Percentiles rank a stretch among this genome's conserved stretches.
phyloP scores from a whole-genome alignment of 2,113 vertebrate genomes.

The Apteryx owenii region DNA sequence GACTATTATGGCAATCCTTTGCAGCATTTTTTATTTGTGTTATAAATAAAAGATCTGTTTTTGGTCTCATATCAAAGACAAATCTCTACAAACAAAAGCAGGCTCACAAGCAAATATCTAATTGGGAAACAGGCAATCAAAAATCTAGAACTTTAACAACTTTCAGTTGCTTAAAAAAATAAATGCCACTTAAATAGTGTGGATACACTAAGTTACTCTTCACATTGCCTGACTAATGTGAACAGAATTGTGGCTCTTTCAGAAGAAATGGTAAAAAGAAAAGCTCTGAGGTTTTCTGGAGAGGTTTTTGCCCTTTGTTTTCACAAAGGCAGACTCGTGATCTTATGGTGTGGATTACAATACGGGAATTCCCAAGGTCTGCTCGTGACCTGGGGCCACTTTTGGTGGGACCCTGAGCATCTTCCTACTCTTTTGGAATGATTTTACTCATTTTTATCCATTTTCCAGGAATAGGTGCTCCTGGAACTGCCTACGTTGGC shows the following conservation, averaged over 20 bases:
- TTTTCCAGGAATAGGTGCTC: background rate
- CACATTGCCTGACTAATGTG: background rate
- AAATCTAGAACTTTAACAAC: background rate
- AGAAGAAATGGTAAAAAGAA: background rate
- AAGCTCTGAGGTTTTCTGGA: background rate
- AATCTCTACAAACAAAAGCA: background rate
- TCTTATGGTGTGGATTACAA: accelerated
- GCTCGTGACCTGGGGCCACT: background rate
- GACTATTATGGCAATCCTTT: background rate
- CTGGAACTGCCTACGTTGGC: background rate
- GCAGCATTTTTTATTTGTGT: background rate
- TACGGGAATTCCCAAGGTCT: background rate
- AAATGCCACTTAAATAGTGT: accelerated
- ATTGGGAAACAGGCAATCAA: background rate
- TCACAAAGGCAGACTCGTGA: accelerated
- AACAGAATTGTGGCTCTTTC: accelerated
- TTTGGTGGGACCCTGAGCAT: background rate
- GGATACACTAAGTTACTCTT: background rate
- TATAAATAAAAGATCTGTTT: background rate
- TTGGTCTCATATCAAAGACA: background rate
- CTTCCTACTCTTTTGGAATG: accelerated
- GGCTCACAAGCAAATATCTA: background rate
- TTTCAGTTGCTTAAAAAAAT: background rate
- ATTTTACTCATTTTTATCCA: background rate
- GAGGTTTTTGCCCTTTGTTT: background rate